These are phyloP conservation scores for Uria aalge DNA, from an alignment of 2,113 vertebrate species.

Conservation along the genomic window DNA sequence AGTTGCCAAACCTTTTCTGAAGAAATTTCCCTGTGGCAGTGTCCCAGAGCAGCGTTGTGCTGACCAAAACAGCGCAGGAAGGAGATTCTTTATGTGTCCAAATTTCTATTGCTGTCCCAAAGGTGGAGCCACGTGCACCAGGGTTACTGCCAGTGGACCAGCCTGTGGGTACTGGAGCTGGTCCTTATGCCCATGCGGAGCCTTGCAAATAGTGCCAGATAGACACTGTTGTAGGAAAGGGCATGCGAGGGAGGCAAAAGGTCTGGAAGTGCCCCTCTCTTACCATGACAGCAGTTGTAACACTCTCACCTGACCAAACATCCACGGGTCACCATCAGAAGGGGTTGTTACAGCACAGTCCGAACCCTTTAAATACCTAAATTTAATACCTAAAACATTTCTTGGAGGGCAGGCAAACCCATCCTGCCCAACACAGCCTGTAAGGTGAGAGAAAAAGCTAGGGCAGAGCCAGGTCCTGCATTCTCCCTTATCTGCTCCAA, in stretches of 20 bases:
- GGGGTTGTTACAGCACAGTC: background rate
- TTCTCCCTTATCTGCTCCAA: background rate
- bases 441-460: background rate
- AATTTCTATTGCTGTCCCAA: background rate
- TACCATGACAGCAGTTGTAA: background rate
- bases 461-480: background rate
- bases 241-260: background rate
- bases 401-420: background rate
- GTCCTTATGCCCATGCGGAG: background rate
- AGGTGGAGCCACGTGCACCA: background rate
- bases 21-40: background rate
- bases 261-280: background rate
- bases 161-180: background rate
- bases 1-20: background rate
- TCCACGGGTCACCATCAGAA: background rate
- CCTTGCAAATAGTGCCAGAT: background rate
- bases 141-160: background rate
- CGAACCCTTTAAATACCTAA: background rate
- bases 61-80: background rate
- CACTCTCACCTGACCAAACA: background rate
- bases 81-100: background rate
- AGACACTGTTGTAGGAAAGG: background rate
- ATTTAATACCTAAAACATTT: background rate
- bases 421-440: background rate
- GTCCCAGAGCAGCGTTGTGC: background rate